Evolutionary conservation across 2,113 vertebrate species (phyloP).

Genomic region (Entosphenus tridentatus): DNA sequence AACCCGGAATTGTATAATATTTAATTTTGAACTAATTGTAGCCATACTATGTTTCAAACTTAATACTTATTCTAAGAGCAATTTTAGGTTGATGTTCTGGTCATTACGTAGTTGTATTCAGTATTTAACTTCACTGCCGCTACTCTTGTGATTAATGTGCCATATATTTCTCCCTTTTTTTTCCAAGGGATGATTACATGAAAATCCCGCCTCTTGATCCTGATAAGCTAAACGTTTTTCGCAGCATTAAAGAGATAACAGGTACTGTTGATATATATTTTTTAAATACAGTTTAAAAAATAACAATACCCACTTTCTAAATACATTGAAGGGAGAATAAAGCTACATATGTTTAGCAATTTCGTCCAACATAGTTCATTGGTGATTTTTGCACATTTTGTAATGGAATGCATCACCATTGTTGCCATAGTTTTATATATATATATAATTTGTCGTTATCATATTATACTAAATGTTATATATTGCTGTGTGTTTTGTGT

Average conservation of each 20-base stretch:
- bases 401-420: background rate
- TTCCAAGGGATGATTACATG: constrained; percentile 68
- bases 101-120: background rate
- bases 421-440: background rate
- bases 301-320: background rate
- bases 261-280: constrained; percentile 24
- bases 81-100: background rate
- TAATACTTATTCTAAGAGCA: background rate
- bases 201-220: constrained; percentile 71
- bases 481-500: constrained; percentile 7
- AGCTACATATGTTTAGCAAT: background rate
- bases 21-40: background rate
- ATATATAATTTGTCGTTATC: background rate
- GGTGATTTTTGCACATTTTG: background rate
- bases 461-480: background rate
- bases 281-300: background rate
- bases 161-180: background rate
- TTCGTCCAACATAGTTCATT: background rate
- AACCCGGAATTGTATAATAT: background rate
- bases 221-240: constrained; percentile 64
- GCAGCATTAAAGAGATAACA: constrained; percentile 85
- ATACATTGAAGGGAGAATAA: background rate
- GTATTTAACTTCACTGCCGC: background rate
- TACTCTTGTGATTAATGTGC: background rate
- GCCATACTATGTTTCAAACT: background rate